Conservation (phyloP, 2,888 invertebrate genomes). For the Opisthograptis luteolata region DNA sequence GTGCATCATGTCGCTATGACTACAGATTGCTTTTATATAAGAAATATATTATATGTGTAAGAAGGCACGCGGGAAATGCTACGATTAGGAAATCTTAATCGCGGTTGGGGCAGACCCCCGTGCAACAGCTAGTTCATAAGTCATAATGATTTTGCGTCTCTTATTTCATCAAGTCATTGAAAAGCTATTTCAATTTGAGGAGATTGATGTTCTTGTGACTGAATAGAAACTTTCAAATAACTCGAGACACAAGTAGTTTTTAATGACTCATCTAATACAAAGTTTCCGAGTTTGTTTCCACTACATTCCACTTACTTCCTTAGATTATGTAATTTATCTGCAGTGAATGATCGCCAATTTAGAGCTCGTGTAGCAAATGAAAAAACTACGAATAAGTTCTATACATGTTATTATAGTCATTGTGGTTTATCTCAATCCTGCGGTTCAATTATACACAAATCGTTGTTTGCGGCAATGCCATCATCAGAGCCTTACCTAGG, state of each 20-base stretch:
- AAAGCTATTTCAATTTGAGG: background rate
- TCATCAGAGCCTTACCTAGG: conserved; percentile 10
- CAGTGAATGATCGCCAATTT: conserved; percentile 7
- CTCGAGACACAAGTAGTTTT: no score
- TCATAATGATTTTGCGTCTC: background rate
- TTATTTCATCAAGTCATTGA: background rate
- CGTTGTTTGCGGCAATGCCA: conserved; percentile 26
- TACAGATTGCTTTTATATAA: no score
- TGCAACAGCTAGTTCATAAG: no score
- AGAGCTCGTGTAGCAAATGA: conserved; percentile 21
- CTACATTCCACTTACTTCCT: background rate
- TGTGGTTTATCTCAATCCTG: conserved; percentile 24
- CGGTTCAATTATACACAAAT: conserved; percentile 28
- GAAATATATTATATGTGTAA: no score
- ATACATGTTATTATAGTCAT: conserved; percentile 8
- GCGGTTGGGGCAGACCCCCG: no score
- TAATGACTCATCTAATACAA: background rate
- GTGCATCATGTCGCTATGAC: no score
- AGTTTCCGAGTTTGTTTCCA: background rate
- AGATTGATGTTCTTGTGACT: background rate
- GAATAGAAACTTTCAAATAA: no score
- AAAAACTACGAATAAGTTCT: conserved; percentile 10
- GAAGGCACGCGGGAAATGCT: no score
- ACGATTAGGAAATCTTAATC: no score
- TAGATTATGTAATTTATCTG: background rate